These are phyloP conservation scores for Coturnix japonica DNA, from an alignment of 2,113 vertebrate genomes.

Conservation along the genomic window DNA sequence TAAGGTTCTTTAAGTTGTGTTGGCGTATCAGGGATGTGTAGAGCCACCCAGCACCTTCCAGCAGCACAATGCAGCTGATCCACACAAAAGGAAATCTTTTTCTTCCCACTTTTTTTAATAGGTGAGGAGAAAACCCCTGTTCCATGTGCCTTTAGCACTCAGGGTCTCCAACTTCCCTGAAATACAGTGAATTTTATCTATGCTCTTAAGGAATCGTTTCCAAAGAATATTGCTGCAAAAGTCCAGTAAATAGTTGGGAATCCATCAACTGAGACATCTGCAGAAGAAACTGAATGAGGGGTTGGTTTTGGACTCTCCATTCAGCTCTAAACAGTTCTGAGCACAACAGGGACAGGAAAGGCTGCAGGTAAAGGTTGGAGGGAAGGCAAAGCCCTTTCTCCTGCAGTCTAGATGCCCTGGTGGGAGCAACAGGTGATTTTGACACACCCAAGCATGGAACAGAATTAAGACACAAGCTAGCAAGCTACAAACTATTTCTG, in stretches of 20 bases:
- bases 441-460: not conserved
- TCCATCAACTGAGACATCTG: not conserved
- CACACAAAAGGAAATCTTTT: not conserved
- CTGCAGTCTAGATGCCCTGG: conserved; percentile 14
- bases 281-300: not conserved
- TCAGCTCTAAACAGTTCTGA: not conserved
- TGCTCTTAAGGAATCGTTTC: not conserved
- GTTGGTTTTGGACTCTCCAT: not conserved
- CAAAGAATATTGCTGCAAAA: not conserved
- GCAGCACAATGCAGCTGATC: not conserved
- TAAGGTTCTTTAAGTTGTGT: not conserved
- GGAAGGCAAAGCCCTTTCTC: not conserved
- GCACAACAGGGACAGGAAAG: not conserved
- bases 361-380: not conserved
- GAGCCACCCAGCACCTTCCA: not conserved
- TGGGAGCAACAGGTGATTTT: not conserved
- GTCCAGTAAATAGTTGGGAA: not conserved
- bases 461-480: not conserved
- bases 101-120: not conserved
- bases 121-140: not conserved
- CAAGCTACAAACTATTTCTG: conserved; percentile 9
- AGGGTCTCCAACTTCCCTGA: not conserved
- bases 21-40: not conserved
- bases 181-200: not conserved
- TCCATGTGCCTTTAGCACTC: not conserved